These are phyloP conservation scores for Bombus superbus DNA, from an alignment of 1,140 invertebrate species.

Conservation along the genomic window DNA sequence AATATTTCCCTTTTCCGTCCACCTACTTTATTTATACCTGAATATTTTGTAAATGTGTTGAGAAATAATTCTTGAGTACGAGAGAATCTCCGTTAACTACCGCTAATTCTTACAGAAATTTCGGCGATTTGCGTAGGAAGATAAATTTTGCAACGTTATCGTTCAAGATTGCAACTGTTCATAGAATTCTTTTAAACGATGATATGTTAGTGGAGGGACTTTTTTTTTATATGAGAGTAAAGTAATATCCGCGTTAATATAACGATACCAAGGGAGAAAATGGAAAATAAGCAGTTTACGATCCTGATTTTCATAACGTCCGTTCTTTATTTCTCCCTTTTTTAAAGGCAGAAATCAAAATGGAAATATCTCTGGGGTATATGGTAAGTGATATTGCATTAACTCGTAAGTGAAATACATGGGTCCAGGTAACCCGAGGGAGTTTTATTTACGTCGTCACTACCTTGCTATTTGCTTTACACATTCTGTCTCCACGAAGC, in stretches of 20 bases:
- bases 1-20: neutral
- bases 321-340: too few relatives aligned
- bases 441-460: slow-evolving; percentile 33
- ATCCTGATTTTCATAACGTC: neutral
- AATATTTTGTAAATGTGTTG: neutral
- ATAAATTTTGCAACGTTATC: neutral
- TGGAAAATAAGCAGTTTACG: neutral
- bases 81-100: too few relatives aligned
- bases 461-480: neutral
- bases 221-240: too few relatives aligned
- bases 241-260: neutral
- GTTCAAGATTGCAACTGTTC: neutral
- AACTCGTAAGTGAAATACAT: slow-evolving; percentile 31
- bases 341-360: slow-evolving; percentile 2
- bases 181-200: too few relatives aligned
- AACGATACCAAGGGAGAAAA: too few relatives aligned
- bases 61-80: neutral
- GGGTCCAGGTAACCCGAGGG: slow-evolving; percentile 4
- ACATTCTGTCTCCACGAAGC: neutral
- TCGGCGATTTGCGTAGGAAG: too few relatives aligned
- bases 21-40: too few relatives aligned
- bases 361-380: slow-evolving; percentile 21
- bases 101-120: too few relatives aligned
- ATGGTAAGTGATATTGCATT: slow-evolving; percentile 41
- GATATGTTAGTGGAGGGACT: too few relatives aligned